These are phyloP conservation scores for Raja brachyura DNA, from an alignment of 2,113 vertebrate genomes.

Conservation along the genomic window DNA sequence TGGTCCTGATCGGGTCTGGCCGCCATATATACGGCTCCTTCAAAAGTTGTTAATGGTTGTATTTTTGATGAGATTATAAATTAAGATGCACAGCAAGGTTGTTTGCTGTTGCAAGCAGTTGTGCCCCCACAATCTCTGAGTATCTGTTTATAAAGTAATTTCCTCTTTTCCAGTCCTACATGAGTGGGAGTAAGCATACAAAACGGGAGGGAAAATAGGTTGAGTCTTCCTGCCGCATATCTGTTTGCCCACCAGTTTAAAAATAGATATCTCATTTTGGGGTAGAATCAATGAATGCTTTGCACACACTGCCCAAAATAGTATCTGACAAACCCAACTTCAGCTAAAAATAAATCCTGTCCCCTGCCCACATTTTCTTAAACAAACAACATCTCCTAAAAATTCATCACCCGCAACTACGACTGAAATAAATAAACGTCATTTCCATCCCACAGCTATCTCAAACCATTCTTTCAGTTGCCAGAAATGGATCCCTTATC, in stretches of 20 bases:
- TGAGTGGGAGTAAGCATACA: neutral
- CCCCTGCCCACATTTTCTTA: conserved; percentile 11
- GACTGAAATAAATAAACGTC: neutral
- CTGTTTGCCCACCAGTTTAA: conserved; percentile 8
- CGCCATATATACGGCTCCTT: neutral
- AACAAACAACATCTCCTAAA: conserved; percentile 7
- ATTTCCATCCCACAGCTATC: neutral
- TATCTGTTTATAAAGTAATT: neutral
- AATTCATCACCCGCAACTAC: neutral
- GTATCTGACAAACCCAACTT: neutral
- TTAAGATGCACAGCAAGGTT: neutral
- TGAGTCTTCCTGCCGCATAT: conserved; percentile 1
- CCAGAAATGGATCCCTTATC: neutral
- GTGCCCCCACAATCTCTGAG: neutral
- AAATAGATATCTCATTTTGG: conserved; percentile 23
- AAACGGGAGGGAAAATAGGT: neutral
- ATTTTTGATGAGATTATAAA: neutral
- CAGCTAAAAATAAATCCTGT: conserved; percentile 32
- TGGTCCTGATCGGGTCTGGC: neutral
- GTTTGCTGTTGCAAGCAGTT: neutral
- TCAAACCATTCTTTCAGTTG: neutral
- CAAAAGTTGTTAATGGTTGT: neutral
- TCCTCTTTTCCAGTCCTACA: neutral
- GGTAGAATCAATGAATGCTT: neutral
- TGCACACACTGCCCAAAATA: neutral